Percentiles rank a stretch among this genome's conserved stretches.
phyloP scores from a whole-genome alignment of 2,797 vertebrate species.

The Nyctalus aviator region DNA sequence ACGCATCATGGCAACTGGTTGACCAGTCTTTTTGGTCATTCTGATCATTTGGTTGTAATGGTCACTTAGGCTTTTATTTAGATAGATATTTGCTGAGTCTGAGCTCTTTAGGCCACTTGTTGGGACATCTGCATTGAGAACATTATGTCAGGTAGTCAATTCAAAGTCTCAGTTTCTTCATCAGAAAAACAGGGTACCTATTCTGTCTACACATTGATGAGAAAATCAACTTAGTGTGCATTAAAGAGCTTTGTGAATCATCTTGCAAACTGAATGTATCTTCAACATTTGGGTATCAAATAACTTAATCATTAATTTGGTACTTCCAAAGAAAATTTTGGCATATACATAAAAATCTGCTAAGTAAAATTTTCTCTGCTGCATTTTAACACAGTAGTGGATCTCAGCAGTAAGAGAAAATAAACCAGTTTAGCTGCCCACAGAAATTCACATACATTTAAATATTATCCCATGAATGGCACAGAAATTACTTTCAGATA shows the following conservation, averaged over 20 bases:
- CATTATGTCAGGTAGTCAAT: not conserved
- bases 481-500: not conserved
- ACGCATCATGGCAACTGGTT: too few relatives aligned
- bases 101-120: not conserved
- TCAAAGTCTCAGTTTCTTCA: slow-evolving; percentile 16
- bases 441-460: not conserved
- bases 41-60: too few relatives aligned
- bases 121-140: not conserved
- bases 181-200: not conserved
- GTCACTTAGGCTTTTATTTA: too few relatives aligned
- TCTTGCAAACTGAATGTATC: not conserved
- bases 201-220: not conserved
- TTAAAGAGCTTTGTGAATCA: not conserved
- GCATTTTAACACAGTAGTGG: not conserved
- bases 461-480: not conserved
- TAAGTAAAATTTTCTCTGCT: not conserved
- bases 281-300: slow-evolving; percentile 26
- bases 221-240: not conserved
- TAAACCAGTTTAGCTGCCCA: not conserved
- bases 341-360: not conserved
- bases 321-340: not conserved
- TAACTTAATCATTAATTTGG: not conserved
- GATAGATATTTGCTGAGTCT: not conserved
- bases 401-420: slow-evolving; percentile 1
- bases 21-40: too few relatives aligned